Evolutionary conservation across 1,140 invertebrate species (phyloP), one percentile per base, ranked within the genome.

Genomic region (Drosophila navojoa): DNA sequence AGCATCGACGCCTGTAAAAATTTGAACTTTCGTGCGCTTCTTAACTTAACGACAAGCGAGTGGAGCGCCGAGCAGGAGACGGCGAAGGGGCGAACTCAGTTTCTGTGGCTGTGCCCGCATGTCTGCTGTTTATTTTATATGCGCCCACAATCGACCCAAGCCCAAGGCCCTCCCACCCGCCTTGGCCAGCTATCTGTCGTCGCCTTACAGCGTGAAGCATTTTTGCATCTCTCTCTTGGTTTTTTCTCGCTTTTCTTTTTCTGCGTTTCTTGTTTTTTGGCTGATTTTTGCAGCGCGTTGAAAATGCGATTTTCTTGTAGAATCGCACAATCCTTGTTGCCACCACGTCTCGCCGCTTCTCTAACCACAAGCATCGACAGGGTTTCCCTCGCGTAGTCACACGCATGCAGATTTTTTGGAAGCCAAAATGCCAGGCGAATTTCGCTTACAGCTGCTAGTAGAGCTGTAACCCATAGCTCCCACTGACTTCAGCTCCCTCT

Each of bases 221-320:
- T 71, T 75, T 71, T 71, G 57, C 45, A 58, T 49, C 49, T 71
- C 47, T 45, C 38, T 52, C 27, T 54, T 10, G 22, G 11, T 22
- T 29, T 47, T 45, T 27, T 5, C 27, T 45, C 25, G 13, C 32
- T 29, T 42, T 16, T 32, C 19, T 22, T 22, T 3, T 3, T 22
- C 19, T 49, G 7, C 29, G 16, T 42, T 27, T 10, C 44, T 67
- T 70, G 47, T 64, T 49, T 57, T 57, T 57, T 76, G 32, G 19
- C 15, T 70, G 11, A 55, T 59, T 54, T 54, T 71, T 71, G 49
- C 64, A 59, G 47, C 63, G 75, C 66, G 66, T 68, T 52, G 82
- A 71, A 87, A 87, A 87, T 82, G 82, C 79, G 84, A 87, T 87
- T 87, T 81, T 71, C 82, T 79, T 87, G 82, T 81, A 44, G 66